These are phyloP conservation scores for Athalia rosae DNA, from an alignment of 2,888 invertebrate species.

Conservation along the genomic window DNA sequence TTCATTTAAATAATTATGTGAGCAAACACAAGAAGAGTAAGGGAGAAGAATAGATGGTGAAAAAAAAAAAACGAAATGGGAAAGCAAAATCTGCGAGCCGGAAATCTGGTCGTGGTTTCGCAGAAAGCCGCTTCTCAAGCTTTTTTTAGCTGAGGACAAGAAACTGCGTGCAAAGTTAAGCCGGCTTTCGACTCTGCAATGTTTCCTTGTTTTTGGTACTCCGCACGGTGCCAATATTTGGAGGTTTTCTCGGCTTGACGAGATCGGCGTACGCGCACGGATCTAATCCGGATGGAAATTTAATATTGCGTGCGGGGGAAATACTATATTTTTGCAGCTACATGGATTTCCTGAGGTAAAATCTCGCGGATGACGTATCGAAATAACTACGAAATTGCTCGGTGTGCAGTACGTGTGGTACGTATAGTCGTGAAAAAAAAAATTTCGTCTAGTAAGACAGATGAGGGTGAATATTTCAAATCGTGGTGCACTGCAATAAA, in stretches of 20 bases:
- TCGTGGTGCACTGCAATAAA: constrained; percentile 56
- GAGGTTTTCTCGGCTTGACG: background rate
- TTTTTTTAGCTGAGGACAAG: constrained; percentile 17
- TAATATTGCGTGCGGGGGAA: background rate
- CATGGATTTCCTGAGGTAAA: background rate
- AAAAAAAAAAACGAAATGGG: background rate
- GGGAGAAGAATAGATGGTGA: no score
- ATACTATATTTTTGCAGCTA: no score
- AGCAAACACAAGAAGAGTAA: no score
- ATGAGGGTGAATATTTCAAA: constrained; percentile 57
- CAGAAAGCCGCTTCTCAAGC: background rate
- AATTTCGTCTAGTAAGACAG: constrained; percentile 42
- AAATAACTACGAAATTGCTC: constrained; percentile 2
- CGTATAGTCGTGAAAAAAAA: constrained; percentile 30
- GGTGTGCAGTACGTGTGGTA: background rate
- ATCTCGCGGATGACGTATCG: background rate
- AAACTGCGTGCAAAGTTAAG: constrained; percentile 10
- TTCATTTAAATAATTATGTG: background rate
- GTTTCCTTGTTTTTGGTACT: background rate
- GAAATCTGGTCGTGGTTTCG: constrained; percentile 21
- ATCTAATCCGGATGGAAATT: background rate
- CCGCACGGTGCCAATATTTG: background rate
- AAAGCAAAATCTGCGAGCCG: constrained; percentile 2
- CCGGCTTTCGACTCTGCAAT: constrained; percentile 17
- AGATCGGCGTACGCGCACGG: background rate